These are phyloP conservation scores for Arbacia lixula DNA, from an alignment of 53 echinoderm and acorn worm genomes.

Conservation along the genomic window DNA sequence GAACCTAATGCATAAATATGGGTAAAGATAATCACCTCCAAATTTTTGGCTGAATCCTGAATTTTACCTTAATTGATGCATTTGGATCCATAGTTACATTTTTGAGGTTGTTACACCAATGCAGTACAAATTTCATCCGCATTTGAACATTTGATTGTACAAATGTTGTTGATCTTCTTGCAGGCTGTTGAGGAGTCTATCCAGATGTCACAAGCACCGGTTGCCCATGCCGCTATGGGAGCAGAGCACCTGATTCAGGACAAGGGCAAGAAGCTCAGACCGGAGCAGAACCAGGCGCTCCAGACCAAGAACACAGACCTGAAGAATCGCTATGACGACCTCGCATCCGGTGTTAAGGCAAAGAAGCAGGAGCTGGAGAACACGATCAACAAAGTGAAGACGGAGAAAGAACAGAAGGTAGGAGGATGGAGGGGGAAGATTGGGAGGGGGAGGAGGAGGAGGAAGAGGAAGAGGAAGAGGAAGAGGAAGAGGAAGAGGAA, in stretches of 20 bases:
- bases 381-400: slow-evolving; percentile 75
- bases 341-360: slow-evolving; percentile 69
- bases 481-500: background rate
- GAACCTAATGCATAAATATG: too few species aligned
- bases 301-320: slow-evolving; percentile 84
- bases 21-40: too few species aligned
- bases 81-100: background rate
- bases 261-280: slow-evolving; percentile 88
- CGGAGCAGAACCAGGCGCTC: slow-evolving; percentile 90
- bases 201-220: slow-evolving; percentile 71
- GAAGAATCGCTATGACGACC: slow-evolving; percentile 83
- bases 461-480: background rate
- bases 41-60: too few species aligned
- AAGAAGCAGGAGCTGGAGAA: slow-evolving; percentile 77
- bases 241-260: slow-evolving; percentile 91
- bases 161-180: background rate
- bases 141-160: too few species aligned
- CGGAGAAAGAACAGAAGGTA: slow-evolving; percentile 88
- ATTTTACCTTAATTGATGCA: background rate
- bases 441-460: background rate
- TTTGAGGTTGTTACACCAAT: too few species aligned
- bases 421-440: slow-evolving; percentile 1
- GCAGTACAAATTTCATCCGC: too few species aligned
- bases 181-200: slow-evolving; percentile 93
- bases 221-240: slow-evolving; percentile 82